Base-by-base conservation (phyloP, 2,113 vertebrate genomes). In the Pelmatolapia mariae region DNA sequence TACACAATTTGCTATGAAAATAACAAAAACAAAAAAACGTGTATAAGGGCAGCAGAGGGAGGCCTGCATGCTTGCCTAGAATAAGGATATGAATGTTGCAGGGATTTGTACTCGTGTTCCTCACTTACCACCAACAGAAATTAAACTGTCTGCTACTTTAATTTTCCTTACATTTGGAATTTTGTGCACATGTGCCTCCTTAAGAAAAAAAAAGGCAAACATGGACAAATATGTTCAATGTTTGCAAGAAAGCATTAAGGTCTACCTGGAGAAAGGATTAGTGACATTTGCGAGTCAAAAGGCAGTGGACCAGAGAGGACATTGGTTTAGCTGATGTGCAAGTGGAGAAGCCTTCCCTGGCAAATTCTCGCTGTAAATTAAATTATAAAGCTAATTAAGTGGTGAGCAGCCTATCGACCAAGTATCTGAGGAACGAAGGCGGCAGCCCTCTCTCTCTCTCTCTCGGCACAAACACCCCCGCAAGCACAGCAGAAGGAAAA, bases 281-380 rank as follows among this genome's bases (percentile, higher is more conserved):
- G 86, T 52, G 87, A 33, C 76, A 82, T 81, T 63, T 82, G 83
- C 68, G 81, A 85, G 61, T 78, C 85, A 87, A 45, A 82, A 83
- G 79, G 54, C 80, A 83, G 29, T 33, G 81, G 43, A 88, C 78
- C 73, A 88, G 78, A 87, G 43, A 85, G 83, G 83, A 91, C 88
- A 68, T 16, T 18, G 81, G 45, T 76, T 82, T 82, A 78, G 43
- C 53, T 50, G 45, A 82, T 47, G 82, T 52, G 52, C 40, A 71
- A 81, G 22, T 24, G 36, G 54, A 85, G 63, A 59, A 56, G 19
- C 38, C 78, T 45, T 57, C 11, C 26, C 12, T 61, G 22, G 8
- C 63, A 78, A 86, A 90, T 12, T 50, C 53, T 76, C 38, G 18
- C 38, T 82, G 36, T 38, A 22, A 89, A 93, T 78, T 26, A 47